Evolutionary conservation across 2,888 invertebrate species (phyloP).

Genomic region (Lycocerus yunnanus): DNA sequence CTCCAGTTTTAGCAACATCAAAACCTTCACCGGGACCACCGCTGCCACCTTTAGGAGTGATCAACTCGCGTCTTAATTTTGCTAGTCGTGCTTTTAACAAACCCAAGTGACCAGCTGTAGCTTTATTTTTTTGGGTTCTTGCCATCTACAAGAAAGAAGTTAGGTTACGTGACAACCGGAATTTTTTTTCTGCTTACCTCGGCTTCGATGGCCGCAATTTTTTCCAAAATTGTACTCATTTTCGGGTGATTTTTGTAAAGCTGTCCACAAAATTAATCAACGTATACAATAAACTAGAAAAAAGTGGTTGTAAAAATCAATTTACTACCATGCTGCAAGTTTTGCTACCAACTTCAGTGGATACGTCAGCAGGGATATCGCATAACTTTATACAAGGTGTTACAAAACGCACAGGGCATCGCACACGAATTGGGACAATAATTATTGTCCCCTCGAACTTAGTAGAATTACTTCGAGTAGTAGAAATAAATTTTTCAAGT

Average conservation of each 20-base stretch:
- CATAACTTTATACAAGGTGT: background rate
- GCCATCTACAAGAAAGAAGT: conserved; percentile 79
- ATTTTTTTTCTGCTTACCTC: conserved; percentile 71
- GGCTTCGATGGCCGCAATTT: conserved; percentile 95
- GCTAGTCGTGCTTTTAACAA: conserved; percentile 97
- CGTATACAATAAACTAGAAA: background rate
- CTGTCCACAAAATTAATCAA: background rate
- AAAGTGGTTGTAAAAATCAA: background rate
- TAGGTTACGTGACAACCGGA: conserved; percentile 35
- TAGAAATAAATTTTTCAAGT: no score
- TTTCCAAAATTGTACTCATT: conserved; percentile 95
- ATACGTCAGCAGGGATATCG: background rate
- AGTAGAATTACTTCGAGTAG: no score
- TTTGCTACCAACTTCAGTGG: background rate
- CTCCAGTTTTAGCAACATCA: conserved; percentile 99
- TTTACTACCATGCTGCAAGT: background rate
- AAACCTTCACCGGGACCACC: conserved; percentile 95
- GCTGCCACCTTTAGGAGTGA: conserved; percentile 98
- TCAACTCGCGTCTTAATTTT: conserved; percentile 93
- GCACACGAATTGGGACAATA: no score
- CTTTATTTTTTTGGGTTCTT: conserved; percentile 98
- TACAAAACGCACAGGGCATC: no score
- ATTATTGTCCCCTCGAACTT: no score
- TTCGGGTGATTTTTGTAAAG: conserved; percentile 41
- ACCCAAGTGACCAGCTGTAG: conserved; percentile 98